These are phyloP conservation scores for Sthenelais limicola DNA, from an alignment of 2,888 invertebrate species.

Conservation along the genomic window DNA sequence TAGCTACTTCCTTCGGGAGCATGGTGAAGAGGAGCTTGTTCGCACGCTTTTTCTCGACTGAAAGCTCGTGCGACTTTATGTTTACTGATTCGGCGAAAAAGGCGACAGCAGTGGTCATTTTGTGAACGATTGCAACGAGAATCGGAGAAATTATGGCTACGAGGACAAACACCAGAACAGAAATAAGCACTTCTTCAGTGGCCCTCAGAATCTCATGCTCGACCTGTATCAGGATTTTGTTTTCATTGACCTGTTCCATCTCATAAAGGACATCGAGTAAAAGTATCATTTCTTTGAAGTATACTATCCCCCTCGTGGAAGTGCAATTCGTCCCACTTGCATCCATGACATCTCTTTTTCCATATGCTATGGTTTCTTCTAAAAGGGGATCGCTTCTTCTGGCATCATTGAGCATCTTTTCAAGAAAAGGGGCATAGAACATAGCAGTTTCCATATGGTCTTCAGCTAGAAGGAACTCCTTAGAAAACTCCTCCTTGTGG, in stretches of 20 bases:
- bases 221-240: neutral
- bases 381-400: neutral
- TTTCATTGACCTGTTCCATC: neutral
- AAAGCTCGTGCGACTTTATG: conserved; percentile 62
- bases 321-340: neutral
- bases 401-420: neutral
- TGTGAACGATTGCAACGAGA: conserved; percentile 60
- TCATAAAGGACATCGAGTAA: neutral
- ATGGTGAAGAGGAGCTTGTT: conserved; percentile 66
- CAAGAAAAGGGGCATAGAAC: neutral
- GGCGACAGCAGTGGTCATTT: conserved; percentile 55
- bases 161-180: conserved; percentile 2
- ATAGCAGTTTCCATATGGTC: neutral
- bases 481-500: neutral
- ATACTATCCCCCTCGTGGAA: neutral
- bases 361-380: neutral
- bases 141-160: conserved; percentile 52
- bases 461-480: neutral
- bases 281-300: neutral
- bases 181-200: neutral
- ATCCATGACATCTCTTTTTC: neutral
- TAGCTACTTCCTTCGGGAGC: conserved; percentile 58
- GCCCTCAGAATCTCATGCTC: neutral
- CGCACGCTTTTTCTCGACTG: conserved; percentile 64
- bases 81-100: conserved; percentile 61